A percentile compares a stretch with the other conserved stretches of the same genome.
Evolutionary conservation across 2,888 invertebrate species (phyloP).

Genomic region (Pammene fasciana): DNA sequence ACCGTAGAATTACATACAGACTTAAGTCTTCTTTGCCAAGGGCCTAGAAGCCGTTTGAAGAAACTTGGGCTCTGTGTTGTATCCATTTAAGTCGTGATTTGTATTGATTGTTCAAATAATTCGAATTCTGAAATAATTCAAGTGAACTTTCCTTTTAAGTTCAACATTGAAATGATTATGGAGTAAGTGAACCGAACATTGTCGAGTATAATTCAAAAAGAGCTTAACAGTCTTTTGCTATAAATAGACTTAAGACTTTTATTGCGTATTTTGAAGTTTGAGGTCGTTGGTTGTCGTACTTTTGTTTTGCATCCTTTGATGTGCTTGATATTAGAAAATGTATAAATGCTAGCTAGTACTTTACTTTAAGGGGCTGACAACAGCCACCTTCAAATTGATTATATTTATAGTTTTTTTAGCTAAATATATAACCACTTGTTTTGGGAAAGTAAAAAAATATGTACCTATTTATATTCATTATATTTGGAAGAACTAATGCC

Average conservation of each 20-base stretch:
- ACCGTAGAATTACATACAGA: not conserved
- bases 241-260: slow-evolving; percentile 2
- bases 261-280: not conserved
- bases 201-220: not conserved
- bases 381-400: no score
- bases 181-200: slow-evolving; percentile 14
- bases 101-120: slow-evolving; percentile 6
- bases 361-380: not conserved
- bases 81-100: slow-evolving; percentile 4
- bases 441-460: no score
- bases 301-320: slow-evolving; percentile 28
- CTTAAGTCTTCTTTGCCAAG: not conserved
- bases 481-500: no score
- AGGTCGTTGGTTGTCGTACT: slow-evolving; percentile 25
- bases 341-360: slow-evolving; percentile 5
- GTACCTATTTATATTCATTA: no score
- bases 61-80: not conserved
- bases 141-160: slow-evolving; percentile 32
- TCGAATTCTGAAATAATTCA: slow-evolving; percentile 24
- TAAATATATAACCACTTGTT: no score
- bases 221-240: not conserved
- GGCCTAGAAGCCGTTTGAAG: not conserved
- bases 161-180: slow-evolving; percentile 25
- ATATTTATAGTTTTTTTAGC: no score
- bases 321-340: slow-evolving; percentile 10